Evolutionary conservation across 2,113 vertebrate species (phyloP).

Genomic region (Neomonachus schauinslandi): DNA sequence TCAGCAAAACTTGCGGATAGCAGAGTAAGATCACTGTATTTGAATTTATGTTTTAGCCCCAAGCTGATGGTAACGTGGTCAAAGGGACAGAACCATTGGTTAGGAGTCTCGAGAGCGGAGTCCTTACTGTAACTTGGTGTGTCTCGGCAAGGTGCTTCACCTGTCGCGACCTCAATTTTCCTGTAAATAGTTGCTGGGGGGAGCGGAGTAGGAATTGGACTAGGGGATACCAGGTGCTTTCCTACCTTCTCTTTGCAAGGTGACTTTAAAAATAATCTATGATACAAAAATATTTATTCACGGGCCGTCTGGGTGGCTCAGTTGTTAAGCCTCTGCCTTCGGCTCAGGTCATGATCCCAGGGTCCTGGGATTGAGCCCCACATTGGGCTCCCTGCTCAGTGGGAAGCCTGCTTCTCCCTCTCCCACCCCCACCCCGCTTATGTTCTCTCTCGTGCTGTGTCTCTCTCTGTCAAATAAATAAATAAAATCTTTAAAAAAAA

Average conservation of each 20-base stretch:
- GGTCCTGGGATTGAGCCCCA: no score
- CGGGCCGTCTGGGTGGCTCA: no score
- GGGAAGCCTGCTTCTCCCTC: no score
- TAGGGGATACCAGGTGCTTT: background rate
- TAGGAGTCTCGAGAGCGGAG: background rate
- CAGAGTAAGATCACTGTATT: background rate
- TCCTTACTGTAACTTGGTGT: background rate
- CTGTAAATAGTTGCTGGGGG: background rate
- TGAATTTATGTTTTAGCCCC: background rate
- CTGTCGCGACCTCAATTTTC: background rate
- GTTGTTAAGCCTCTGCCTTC: no score
- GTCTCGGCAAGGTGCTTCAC: background rate
- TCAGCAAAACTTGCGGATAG: background rate
- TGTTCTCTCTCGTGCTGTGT: no score
- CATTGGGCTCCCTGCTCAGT: no score
- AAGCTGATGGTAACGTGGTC: background rate
- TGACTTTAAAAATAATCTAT: background rate
- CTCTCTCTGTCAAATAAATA: no score
- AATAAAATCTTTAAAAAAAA: background rate
- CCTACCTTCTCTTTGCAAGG: background rate
- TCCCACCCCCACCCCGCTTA: no score
- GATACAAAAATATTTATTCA: background rate
- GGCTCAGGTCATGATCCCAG: no score
- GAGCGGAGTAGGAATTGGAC: no score
- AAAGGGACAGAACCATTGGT: background rate